phyloP scores from a whole-genome alignment of 2,888 invertebrate species.

The Cacoxenus indagator region DNA sequence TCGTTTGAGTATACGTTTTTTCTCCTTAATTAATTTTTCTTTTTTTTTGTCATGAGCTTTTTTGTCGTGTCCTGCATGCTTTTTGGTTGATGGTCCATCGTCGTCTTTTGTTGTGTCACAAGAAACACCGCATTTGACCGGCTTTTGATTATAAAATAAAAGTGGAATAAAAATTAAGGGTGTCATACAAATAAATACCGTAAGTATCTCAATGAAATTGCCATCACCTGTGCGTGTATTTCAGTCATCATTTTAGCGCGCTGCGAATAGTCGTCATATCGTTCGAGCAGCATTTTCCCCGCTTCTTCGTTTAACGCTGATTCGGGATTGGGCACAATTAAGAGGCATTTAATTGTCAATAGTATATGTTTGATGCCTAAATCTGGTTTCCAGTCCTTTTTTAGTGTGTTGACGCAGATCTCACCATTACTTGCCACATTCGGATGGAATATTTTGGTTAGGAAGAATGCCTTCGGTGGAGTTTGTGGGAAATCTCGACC shows the following conservation, averaged over 20 bases:
- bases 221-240: conserved; percentile 83
- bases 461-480: conserved; percentile 93
- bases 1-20: conserved; percentile 87
- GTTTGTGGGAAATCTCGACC: conserved; percentile 93
- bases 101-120: conserved; percentile 68
- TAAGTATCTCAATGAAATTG: neutral
- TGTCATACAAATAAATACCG: neutral
- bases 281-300: conserved; percentile 91
- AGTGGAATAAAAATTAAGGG: neutral
- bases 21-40: conserved; percentile 81
- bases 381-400: conserved; percentile 97
- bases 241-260: conserved; percentile 92
- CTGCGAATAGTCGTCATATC: conserved; percentile 92
- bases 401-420: conserved; percentile 96
- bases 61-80: conserved; percentile 83
- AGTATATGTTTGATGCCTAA: conserved; percentile 95
- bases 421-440: conserved; percentile 95
- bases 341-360: conserved; percentile 92
- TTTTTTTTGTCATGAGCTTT: conserved; percentile 81
- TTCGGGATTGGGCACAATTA: conserved; percentile 97
- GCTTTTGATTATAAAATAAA: conserved; percentile 70
- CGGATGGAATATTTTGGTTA: conserved; percentile 97
- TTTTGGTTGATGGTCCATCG: conserved; percentile 85
- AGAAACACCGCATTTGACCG: conserved; percentile 69
- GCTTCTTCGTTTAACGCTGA: conserved; percentile 98